Conservation (phyloP, 37 sponge, comb jelly and placozoan species). For the Corticium candelabrum region DNA sequence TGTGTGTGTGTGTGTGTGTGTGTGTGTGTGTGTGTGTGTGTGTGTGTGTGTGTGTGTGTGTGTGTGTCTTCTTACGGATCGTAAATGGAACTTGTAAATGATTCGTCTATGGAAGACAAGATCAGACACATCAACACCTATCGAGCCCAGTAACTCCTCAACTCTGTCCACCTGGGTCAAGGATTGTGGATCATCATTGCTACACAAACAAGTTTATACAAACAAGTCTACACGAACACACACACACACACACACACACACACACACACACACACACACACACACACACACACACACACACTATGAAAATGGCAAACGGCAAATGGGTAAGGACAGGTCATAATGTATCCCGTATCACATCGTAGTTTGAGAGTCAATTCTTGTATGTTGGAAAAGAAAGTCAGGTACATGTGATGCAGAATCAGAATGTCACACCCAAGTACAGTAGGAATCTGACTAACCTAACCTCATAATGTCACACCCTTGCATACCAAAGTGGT, state of each 20-base stretch:
- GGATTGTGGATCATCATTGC: neutral
- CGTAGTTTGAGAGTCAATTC: too few species aligned
- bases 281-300: too few species aligned
- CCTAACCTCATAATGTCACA: too few species aligned
- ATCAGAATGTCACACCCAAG: too few species aligned
- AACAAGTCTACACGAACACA: neutral
- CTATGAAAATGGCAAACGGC: too few species aligned
- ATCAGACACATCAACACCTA: neutral
- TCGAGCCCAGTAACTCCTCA: neutral
- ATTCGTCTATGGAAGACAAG: neutral
- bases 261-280: slow-evolving; percentile 5
- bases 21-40: slow-evolving; percentile 10
- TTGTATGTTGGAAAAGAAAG: too few species aligned
- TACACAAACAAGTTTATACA: neutral
- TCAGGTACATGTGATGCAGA: too few species aligned
- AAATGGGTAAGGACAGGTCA: too few species aligned
- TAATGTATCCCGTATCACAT: too few species aligned
- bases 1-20: neutral
- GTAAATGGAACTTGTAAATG: slow-evolving; percentile 1
- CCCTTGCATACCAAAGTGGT: too few species aligned
- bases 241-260: slow-evolving; percentile 5
- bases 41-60: neutral
- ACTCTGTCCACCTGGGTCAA: neutral
- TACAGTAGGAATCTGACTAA: too few species aligned
- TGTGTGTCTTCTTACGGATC: neutral